phyloP scores from a whole-genome alignment of 2,888 invertebrate genomes.

The Lithodes maja region DNA sequence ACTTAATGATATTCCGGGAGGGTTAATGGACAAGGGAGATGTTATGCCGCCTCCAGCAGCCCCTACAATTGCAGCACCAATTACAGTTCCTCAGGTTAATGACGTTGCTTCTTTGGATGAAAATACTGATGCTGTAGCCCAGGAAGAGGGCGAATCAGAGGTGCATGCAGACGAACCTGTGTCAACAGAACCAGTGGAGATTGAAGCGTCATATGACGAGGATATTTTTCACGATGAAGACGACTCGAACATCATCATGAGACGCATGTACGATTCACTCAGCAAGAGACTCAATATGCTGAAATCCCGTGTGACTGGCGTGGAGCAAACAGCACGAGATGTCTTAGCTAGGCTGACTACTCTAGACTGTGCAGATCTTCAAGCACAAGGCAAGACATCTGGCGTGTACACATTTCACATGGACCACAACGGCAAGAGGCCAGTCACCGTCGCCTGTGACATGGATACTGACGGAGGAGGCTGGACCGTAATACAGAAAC shows the following conservation, averaged over 20 bases:
- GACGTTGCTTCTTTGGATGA: slow-evolving; percentile 6
- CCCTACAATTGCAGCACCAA: not conserved
- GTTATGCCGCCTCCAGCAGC: not conserved
- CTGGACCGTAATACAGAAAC: slow-evolving; percentile 67
- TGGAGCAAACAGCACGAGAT: slow-evolving; percentile 57
- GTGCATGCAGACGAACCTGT: slow-evolving; percentile 74
- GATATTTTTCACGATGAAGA: slow-evolving; percentile 44
- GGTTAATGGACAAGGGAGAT: slow-evolving; percentile 37
- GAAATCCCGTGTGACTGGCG: slow-evolving; percentile 47
- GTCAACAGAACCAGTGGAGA: slow-evolving; percentile 61
- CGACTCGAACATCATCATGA: slow-evolving; percentile 51
- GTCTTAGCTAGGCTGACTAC: slow-evolving; percentile 56
- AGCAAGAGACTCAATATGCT: slow-evolving; percentile 52
- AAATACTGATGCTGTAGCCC: not conserved
- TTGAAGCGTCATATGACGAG: slow-evolving; percentile 34
- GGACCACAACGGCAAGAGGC: slow-evolving; percentile 67
- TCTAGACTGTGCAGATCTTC: slow-evolving; percentile 63
- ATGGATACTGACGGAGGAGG: slow-evolving; percentile 69
- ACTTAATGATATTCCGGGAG: slow-evolving; percentile 47
- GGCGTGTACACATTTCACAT: slow-evolving; percentile 63
- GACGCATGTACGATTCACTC: slow-evolving; percentile 59
- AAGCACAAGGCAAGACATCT: slow-evolving; percentile 24
- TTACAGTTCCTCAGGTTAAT: slow-evolving; percentile 16
- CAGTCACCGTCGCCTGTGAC: slow-evolving; percentile 63
- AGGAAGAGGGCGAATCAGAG: not conserved